Evolutionary conservation across 2,113 vertebrate genomes (phyloP), one percentile per base, ranked within the genome.

Genomic region (Corythoichthys haematopterus): DNA sequence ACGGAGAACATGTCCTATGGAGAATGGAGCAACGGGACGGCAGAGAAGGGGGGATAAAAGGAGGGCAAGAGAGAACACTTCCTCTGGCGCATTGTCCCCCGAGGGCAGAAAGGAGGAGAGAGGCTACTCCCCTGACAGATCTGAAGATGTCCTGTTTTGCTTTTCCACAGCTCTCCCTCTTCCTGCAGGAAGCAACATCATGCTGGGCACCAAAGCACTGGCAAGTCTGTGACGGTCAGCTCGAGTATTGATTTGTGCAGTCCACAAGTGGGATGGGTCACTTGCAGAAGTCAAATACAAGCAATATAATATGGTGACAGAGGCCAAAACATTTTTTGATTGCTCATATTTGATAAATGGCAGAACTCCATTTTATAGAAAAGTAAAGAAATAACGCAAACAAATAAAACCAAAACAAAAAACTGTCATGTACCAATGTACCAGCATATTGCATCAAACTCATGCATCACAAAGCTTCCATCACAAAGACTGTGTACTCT

Each of bases 91-190:
- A 4, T 80, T 74, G 76, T 87, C 85, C 84, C 90, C 91, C 72
- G 71, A 74, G 90, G 90, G 90, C 92, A 90, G 76, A 89, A 87
- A 85, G 79, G 84, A 85, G 90, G 92, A 94, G 71, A 64, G 75
- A 74, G 75, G 73, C 78, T 81, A 78, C 82, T 84, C 86, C 90
- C 91, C 91, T 88, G 91, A 87, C 87, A 82, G 84, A 16, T 92
- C 90, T 80, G 85, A n/a, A 84, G 90, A 86, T 89, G 89, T 90
- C 91, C 92, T 93, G 86, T 93, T 91, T 93, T 92, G 88, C 92
- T 91, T 89, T 81, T 75, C 78, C 81, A 78, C 81, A 81, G 76
- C 81, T 85, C 88, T 76, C 66, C 85, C 88, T 90, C 88, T 92
- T 93, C 91, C 91, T 91, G 92, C 86, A 92, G 92, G 88, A 90